Evolutionary conservation across 1,140 invertebrate genomes (phyloP), one percentile per base, ranked within the genome.

Genomic region (Onthophagus taurus): DNA sequence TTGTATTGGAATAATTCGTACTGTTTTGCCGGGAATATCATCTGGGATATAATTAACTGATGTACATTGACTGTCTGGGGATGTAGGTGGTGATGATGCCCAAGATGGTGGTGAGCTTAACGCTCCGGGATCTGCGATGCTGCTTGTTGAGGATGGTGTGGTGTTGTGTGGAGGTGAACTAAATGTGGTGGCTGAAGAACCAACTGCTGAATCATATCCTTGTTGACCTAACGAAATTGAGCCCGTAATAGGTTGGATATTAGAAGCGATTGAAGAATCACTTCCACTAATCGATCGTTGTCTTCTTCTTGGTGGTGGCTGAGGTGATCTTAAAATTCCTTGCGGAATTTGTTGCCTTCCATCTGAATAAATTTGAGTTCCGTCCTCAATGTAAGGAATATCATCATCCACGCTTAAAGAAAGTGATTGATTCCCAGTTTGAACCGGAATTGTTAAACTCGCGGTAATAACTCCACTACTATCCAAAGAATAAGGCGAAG

Each of bases 391-490:
- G 49, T 71, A 84, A 24, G 80, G 80, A 65, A 83, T 83, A 64
- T 82, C 79, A 55, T 81, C 78, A 51, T 81, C 75, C 38, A 77
- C 59, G 48, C 71, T 74, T 12, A 74, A 50, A 17, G 63, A 30
- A 29, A 45, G 42, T n/a, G 20, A 14, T 42, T 49, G 43, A 19
- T 36, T 45, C n/a, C n/a, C n/a, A 11, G 49, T 73, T 66, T 66
- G 80, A 68, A 67, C 68, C 1, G 83, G 81, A 59, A 89, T 84
- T 47, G 81, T 85, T 3, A 89, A 70, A 51, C 81, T 86, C 0
- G 84, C 85, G 1, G 82, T 86, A 49, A 90, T 85, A 3, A 88
- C 77, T 55, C 78, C 78, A 53, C 60, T 61, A 49, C 69, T 66
- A 54, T 72, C 68, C 23, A 61, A 37, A n/a, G 55, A 26, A 47